These are phyloP conservation scores for Grus americana DNA, from an alignment of 2,113 vertebrate species.

Conservation along the genomic window DNA sequence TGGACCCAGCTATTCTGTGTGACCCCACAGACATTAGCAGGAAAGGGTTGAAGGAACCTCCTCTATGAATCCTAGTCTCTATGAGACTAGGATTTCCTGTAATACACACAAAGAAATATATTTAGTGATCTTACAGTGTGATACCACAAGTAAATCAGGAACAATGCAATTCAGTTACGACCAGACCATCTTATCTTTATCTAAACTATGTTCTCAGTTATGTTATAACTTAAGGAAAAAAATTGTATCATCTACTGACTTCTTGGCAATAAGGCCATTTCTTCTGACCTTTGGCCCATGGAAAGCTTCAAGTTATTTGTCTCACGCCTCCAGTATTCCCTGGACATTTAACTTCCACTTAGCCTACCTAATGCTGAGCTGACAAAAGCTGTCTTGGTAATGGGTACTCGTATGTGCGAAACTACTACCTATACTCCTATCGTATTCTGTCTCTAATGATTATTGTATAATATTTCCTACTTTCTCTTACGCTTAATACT, in stretches of 20 bases:
- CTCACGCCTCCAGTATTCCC: slow-evolving; percentile 49
- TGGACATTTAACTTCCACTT: slow-evolving; percentile 54
- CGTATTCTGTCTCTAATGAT: slow-evolving; percentile 52
- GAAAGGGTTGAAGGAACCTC: background rate
- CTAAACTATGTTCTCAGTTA: background rate
- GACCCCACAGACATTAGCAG: background rate
- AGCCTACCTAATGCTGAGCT: slow-evolving; percentile 56
- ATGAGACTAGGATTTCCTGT: background rate
- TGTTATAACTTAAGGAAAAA: background rate
- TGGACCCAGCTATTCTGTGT: background rate
- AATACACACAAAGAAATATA: background rate
- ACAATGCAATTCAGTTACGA: background rate
- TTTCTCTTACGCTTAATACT: slow-evolving; percentile 47
- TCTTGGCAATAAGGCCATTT: slow-evolving; percentile 20
- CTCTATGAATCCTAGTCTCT: background rate
- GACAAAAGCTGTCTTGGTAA: slow-evolving; percentile 58
- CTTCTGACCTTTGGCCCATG: slow-evolving; percentile 31
- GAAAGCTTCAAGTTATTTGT: slow-evolving; percentile 22
- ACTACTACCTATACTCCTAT: slow-evolving; percentile 49
- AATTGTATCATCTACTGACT: background rate
- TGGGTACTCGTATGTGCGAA: slow-evolving; percentile 34
- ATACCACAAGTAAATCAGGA: background rate
- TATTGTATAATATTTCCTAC: slow-evolving; percentile 60
- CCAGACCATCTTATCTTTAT: background rate
- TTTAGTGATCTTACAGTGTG: background rate